These are phyloP conservation scores for Vombatus ursinus DNA, from an alignment of 2,113 vertebrate species.

Conservation along the genomic window DNA sequence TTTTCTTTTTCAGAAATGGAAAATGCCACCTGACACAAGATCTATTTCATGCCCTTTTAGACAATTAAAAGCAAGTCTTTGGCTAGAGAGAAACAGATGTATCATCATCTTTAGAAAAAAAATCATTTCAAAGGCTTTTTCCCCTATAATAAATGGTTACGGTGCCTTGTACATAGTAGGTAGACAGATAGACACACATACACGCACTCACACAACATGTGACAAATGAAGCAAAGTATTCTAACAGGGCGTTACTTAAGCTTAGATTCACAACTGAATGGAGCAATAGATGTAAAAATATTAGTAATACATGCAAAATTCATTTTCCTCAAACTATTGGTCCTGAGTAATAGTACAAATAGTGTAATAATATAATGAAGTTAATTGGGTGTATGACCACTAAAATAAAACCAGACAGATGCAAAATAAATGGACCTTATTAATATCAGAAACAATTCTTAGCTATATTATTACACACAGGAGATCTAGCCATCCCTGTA, in stretches of 20 bases:
- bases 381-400: not conserved
- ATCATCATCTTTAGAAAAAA: not conserved
- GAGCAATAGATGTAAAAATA: not conserved
- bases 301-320: not conserved
- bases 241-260: not conserved
- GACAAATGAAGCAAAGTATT: not conserved
- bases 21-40: not conserved
- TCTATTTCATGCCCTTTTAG: not conserved
- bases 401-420: not conserved
- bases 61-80: not conserved
- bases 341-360: not conserved
- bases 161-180: not conserved
- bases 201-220: not conserved
- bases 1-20: not conserved
- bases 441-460: not conserved
- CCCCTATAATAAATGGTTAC: not conserved
- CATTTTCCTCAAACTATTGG: not conserved
- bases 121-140: not conserved
- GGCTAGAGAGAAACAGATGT: not conserved
- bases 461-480: not conserved
- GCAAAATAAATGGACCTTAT: conserved; percentile 1
- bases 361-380: not conserved
- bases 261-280: not conserved
- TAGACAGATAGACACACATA: not conserved
- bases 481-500: not conserved